These are phyloP conservation scores for Nematolebias whitei DNA, from an alignment of 2,113 vertebrate genomes.

Conservation along the genomic window DNA sequence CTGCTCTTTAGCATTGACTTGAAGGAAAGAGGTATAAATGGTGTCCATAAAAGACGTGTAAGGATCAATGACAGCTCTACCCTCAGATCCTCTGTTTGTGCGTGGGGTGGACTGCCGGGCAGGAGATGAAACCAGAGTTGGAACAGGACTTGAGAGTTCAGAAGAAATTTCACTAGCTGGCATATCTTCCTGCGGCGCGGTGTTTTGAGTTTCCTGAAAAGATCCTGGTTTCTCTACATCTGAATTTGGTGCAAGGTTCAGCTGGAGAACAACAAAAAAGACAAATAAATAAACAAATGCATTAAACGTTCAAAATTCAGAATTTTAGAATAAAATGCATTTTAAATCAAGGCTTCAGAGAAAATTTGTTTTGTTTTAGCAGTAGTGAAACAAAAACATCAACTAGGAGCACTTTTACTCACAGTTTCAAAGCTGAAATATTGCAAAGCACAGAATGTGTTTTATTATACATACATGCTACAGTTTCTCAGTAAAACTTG, in stretches of 20 bases:
- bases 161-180: conserved; percentile 63
- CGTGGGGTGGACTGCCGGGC: conserved; percentile 46
- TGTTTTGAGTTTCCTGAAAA: conserved; percentile 66
- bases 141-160: conserved; percentile 62
- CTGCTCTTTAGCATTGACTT: conserved; percentile 81
- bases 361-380: too few species aligned
- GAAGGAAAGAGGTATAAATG: conserved; percentile 85
- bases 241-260: conserved; percentile 75
- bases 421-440: too few species aligned
- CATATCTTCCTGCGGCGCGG: conserved; percentile 70
- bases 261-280: conserved; percentile 40
- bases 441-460: too few species aligned
- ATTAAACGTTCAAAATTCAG: too few species aligned
- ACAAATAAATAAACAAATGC: not conserved
- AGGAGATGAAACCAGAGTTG: conserved; percentile 41
- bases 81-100: conserved; percentile 59
- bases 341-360: too few species aligned
- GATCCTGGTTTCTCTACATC: conserved; percentile 75
- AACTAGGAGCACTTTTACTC: too few species aligned
- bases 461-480: too few species aligned
- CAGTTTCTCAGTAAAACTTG: too few species aligned
- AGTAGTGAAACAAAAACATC: too few species aligned
- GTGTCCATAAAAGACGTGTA: conserved; percentile 85
- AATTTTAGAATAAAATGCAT: too few species aligned
- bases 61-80: conserved; percentile 75